These are phyloP conservation scores for Cremastinae sp. DNA, from an alignment of 2,888 invertebrate genomes.

Conservation along the genomic window DNA sequence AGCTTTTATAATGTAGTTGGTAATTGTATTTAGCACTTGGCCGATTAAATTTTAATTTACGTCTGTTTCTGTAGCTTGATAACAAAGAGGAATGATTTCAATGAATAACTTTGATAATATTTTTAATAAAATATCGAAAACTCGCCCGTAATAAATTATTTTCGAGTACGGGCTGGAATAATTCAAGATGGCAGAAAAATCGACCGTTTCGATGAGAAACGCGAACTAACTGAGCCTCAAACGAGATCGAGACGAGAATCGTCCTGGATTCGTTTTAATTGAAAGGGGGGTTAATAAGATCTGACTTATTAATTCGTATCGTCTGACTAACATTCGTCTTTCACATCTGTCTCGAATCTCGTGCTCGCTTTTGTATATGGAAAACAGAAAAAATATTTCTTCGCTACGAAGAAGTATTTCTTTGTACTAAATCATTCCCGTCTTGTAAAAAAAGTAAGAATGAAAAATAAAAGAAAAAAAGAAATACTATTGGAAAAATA, in stretches of 20 bases:
- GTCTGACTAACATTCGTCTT: conserved; percentile 28
- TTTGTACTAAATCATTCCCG: too few species aligned
- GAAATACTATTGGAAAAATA: too few species aligned
- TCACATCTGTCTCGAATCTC: not conserved
- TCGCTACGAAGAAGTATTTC: conserved; percentile 11
- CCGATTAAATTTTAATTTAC: not conserved
- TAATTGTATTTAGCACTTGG: not conserved
- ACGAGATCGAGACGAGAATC: conserved; percentile 53
- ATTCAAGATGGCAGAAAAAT: conserved; percentile 35
- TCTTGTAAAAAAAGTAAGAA: not conserved
- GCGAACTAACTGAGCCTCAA: conserved; percentile 54
- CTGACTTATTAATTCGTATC: conserved; percentile 68
- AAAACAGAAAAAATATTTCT: too few species aligned
- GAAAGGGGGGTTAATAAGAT: conserved; percentile 65
- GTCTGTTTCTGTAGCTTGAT: not conserved
- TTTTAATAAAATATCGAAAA: conserved; percentile 1
- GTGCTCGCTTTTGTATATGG: conserved; percentile 32
- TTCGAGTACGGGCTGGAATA: conserved; percentile 33
- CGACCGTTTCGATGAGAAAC: conserved; percentile 39
- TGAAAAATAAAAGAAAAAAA: not conserved
- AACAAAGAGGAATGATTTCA: not conserved
- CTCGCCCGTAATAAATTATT: conserved; percentile 30
- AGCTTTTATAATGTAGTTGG: too few species aligned
- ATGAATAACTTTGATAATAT: not conserved
- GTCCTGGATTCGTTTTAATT: conserved; percentile 68